phyloP scores from a whole-genome alignment of 2,797 vertebrate genomes.

The Diglossa cyanea region DNA sequence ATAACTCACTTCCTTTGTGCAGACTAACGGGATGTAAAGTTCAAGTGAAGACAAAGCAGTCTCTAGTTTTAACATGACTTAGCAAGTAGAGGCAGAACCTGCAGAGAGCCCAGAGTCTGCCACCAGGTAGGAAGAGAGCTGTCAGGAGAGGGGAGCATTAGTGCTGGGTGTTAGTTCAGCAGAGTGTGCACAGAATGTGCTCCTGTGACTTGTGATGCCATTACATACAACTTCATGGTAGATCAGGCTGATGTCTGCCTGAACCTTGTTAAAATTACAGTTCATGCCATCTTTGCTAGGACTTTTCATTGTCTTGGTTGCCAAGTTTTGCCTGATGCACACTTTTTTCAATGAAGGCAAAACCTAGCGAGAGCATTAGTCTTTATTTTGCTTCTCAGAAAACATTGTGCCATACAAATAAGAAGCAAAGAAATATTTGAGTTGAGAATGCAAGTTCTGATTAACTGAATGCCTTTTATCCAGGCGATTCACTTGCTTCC shows the following conservation, averaged over 20 bases:
- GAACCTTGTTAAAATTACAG: neutral
- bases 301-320: neutral
- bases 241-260: neutral
- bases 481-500: neutral
- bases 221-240: neutral
- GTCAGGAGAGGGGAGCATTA: neutral
- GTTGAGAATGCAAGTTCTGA: neutral
- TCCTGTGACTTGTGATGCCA: neutral
- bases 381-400: neutral
- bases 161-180: neutral
- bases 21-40: conserved; percentile 32
- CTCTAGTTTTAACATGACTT: neutral
- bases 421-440: neutral
- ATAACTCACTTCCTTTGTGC: conserved; percentile 27
- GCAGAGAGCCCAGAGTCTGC: neutral
- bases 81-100: neutral
- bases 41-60: neutral
- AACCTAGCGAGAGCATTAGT: neutral
- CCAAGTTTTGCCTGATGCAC: neutral
- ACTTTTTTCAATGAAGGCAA: neutral
- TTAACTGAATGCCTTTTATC: neutral
- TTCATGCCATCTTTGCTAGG: neutral
- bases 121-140: neutral
- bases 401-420: neutral
- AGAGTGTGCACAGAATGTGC: neutral